Percentiles rank a stretch among this genome's conserved stretches.
Conservation (phyloP, 2,113 vertebrate species). For the Lasiurus borealis region DNA sequence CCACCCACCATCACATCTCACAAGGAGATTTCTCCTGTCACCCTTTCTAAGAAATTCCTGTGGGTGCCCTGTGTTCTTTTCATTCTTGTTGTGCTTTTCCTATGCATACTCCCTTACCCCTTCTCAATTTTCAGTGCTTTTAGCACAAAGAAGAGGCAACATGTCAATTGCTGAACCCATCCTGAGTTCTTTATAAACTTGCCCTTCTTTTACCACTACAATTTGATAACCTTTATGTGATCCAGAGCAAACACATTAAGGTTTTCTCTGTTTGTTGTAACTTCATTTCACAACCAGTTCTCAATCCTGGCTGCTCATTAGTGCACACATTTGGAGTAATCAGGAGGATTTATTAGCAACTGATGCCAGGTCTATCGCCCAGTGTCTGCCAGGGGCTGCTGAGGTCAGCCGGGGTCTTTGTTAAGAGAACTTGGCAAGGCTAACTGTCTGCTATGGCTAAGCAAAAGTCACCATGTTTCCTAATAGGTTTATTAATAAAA, state of each 20-base stretch:
- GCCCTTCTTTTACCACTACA: background rate
- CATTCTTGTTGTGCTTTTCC: background rate
- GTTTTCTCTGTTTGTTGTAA: background rate
- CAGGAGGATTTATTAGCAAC: background rate
- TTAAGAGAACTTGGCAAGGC: background rate
- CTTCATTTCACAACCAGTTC: background rate
- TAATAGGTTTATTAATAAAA: background rate
- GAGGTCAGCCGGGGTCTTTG: background rate
- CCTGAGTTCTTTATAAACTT: fast-evolving
- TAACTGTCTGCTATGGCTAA: fast-evolving
- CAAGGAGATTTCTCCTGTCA: background rate
- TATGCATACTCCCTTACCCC: fast-evolving
- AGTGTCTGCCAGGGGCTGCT: fast-evolving
- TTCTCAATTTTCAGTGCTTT: background rate
- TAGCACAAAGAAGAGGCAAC: background rate
- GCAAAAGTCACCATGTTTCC: fast-evolving
- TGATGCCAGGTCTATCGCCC: fast-evolving
- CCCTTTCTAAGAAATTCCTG: background rate
- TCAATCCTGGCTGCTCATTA: background rate
- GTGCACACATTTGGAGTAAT: fast-evolving
- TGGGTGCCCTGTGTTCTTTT: background rate
- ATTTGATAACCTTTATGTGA: too few relatives aligned
- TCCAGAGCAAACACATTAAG: background rate
- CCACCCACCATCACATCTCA: too few relatives aligned
- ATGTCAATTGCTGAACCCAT: fast-evolving